Evolutionary conservation across 1,140 invertebrate species (phyloP).

Genomic region (Papilio xuthus): DNA sequence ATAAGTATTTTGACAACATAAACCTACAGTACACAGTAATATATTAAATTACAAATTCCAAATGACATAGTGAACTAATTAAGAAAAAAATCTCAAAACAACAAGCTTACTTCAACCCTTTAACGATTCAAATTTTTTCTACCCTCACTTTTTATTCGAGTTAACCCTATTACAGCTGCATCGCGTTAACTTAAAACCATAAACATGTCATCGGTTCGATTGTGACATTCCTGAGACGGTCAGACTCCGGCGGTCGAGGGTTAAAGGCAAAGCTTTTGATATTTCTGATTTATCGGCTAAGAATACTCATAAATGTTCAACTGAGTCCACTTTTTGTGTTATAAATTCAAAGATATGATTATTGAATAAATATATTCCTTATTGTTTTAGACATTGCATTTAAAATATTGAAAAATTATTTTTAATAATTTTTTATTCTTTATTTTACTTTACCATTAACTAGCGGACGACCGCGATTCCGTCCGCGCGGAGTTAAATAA

Average conservation of each 20-base stretch:
- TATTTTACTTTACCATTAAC: too few relatives aligned
- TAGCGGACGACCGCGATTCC: too few relatives aligned
- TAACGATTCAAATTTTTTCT: slow-evolving; percentile 28
- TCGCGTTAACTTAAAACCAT: slow-evolving; percentile 32
- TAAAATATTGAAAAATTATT: too few relatives aligned
- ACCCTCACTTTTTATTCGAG: slow-evolving; percentile 23
- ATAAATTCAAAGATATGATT: slow-evolving; percentile 22
- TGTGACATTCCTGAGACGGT: slow-evolving; percentile 27
- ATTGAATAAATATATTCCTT: neutral
- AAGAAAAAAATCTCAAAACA: neutral
- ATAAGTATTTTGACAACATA: too few relatives aligned
- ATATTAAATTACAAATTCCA: too few relatives aligned
- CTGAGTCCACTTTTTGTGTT: neutral
- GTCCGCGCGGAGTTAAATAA: too few relatives aligned
- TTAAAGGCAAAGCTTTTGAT: slow-evolving; percentile 27
- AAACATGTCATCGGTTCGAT: slow-evolving; percentile 43
- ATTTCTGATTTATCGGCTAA: slow-evolving; percentile 31
- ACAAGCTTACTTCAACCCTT: neutral
- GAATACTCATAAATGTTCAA: slow-evolving; percentile 18
- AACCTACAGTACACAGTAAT: too few relatives aligned
- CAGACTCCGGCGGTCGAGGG: slow-evolving; percentile 7
- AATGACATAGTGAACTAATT: neutral
- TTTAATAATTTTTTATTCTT: neutral
- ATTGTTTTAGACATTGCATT: neutral
- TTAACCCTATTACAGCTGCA: slow-evolving; percentile 31